Evolutionary conservation across 1,140 invertebrate species (phyloP).

Genomic region (Trichogramma pretiosum): DNA sequence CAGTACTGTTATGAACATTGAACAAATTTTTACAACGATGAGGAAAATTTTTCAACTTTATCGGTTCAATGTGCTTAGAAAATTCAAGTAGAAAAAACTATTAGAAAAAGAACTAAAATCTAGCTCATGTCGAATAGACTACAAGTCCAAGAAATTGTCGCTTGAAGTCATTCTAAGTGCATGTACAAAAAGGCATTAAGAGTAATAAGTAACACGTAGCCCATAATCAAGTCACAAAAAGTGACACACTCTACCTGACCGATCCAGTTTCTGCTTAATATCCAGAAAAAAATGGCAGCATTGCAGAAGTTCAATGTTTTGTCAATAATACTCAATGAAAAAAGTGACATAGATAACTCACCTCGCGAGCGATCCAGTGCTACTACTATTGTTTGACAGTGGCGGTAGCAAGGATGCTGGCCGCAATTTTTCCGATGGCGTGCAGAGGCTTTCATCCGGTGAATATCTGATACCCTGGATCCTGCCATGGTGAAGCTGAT

Average conservation of each 20-base stretch:
- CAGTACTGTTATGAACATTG: too few species aligned
- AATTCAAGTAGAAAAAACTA: too few species aligned
- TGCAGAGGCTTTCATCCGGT: too few species aligned
- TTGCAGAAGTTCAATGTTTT: too few species aligned
- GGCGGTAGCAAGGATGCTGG: slow-evolving; percentile 52
- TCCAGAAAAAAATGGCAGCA: too few species aligned
- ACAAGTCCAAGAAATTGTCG: slow-evolving; percentile 10
- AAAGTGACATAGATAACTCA: slow-evolving; percentile 24
- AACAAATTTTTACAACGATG: too few species aligned
- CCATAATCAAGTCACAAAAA: slow-evolving; percentile 53
- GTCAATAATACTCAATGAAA: too few species aligned
- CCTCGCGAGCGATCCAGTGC: slow-evolving; percentile 50
- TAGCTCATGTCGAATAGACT: slow-evolving; percentile 12
- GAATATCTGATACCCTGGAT: too few species aligned
- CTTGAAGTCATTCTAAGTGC: slow-evolving; percentile 38
- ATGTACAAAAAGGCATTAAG: slow-evolving; percentile 56
- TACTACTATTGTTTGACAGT: slow-evolving; percentile 42
- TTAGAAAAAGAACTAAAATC: too few species aligned
- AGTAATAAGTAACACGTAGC: slow-evolving; percentile 54
- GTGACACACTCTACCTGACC: slow-evolving; percentile 62
- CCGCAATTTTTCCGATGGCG: slow-evolving; percentile 50
- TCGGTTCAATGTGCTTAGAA: too few species aligned
- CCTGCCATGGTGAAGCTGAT: too few species aligned
- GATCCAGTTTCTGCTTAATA: slow-evolving; percentile 53
- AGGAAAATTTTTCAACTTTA: too few species aligned